Evolutionary conservation across 2,888 invertebrate species (phyloP).

Genomic region (Peribatodes rhomboidaria): DNA sequence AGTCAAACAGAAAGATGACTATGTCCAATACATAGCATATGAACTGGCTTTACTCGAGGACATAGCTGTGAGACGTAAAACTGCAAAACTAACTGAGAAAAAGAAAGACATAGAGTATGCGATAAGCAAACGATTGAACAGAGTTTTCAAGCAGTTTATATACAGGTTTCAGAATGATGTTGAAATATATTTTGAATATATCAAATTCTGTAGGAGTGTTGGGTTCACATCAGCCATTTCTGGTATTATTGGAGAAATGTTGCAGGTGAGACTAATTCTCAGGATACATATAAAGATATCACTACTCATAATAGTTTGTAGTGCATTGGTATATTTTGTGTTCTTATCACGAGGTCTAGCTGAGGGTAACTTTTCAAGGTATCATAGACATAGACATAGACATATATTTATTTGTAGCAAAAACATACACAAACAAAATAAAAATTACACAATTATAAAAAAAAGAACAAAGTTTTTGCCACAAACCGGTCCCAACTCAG

Average conservation of each 20-base stretch:
- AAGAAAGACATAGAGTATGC: constrained; percentile 89
- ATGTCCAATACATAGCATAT: constrained; percentile 89
- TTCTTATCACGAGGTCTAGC: no score
- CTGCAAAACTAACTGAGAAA: constrained; percentile 86
- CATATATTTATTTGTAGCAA: no score
- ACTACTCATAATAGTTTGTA: no score
- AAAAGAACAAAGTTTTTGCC: no score
- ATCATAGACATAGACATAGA: no score
- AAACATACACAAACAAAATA: no score
- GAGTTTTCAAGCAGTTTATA: constrained; percentile 90
- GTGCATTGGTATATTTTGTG: no score
- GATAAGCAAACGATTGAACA: constrained; percentile 90
- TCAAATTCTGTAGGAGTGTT: constrained; percentile 92
- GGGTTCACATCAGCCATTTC: constrained; percentile 85
- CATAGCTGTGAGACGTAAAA: constrained; percentile 87
- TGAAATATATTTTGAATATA: constrained; percentile 91
- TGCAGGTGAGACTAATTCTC: constrained; percentile 77
- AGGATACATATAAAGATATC: no score
- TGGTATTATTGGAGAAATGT: constrained; percentile 87
- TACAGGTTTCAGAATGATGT: constrained; percentile 90
- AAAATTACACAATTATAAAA: no score
- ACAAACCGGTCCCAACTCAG: no score
- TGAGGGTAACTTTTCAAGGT: no score
- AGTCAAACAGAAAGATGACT: constrained; percentile 90
- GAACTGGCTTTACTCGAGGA: constrained; percentile 89